Base-by-base conservation (phyloP, 1,140 invertebrate genomes). In the Melipona quadrifasciata region DNA sequence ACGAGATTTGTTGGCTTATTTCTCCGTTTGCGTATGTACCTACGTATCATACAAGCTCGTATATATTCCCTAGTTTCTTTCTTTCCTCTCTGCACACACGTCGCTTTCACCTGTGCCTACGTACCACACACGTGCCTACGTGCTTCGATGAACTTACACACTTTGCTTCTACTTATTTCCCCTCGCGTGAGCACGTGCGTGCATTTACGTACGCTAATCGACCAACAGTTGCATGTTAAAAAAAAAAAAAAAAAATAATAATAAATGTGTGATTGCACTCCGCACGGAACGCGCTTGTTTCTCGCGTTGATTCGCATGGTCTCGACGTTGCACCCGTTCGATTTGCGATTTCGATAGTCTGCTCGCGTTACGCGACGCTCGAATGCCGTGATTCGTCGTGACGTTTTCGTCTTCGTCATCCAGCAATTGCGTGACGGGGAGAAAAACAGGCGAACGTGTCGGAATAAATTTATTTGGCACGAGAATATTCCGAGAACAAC, bases 1-100 rank as follows among this genome's bases (percentile, higher is more conserved):
- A 24, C 55, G 39, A 79, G 72, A 71, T 84, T 84, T 71, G 82
- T 84, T 79, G 61, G 27, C 47, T 58, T 55, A 53, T 61, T 34
- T 53, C 34, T 17, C 31, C n/a, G 14, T 71, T 84, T 71, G 64
- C 21, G 53, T 57, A 51, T n/a, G 51, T 68, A 21, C 19, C 34
- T 27, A 14, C 16, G n/a, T 39, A 47, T 67, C 58, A 79, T 71
- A 55, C 21, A n/a, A 58, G 10, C 39, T 39, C 67, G 47, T 71
- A 79, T 57, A 79, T 79, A 47, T 47, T 8, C 72, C 17, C 47
- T 19, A 51, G n/a, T 34, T 55, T 68, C 51, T 71, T 71, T 55
- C 53, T 67, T 27, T 58, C 57, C 39, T 24, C 3, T 19, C 0
- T 1, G 21, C 11, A 61, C 11, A 61, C 75, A 10, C 65, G 24